These are phyloP conservation scores for Aurelia aurita DNA, from an alignment of 30 jellyfish, hydroid and myxozoan species.

Conservation along the genomic window DNA sequence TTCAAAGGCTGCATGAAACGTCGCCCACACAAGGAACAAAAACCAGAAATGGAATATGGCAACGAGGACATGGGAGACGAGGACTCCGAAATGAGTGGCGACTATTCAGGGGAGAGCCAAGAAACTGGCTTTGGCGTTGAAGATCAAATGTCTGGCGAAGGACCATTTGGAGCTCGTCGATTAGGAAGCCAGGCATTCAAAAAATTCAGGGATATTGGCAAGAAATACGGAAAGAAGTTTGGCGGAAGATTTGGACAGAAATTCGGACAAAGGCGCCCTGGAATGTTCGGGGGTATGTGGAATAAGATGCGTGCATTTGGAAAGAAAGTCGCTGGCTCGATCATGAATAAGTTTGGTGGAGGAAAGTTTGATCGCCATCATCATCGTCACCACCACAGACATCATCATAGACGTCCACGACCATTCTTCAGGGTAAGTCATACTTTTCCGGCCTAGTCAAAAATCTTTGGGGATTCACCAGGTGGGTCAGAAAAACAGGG, in stretches of 20 bases:
- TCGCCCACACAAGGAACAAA: not conserved
- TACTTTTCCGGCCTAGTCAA: not conserved
- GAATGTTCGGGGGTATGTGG: constrained; percentile 1
- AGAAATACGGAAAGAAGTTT: not conserved
- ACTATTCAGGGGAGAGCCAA: constrained; percentile 1
- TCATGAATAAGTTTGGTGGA: not conserved
- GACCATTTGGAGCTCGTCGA: too few species aligned
- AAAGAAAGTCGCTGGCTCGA: not conserved
- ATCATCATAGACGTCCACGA: constrained; percentile 19
- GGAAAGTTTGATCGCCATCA: too few species aligned
- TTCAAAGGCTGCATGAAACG: not conserved
- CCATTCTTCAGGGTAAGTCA: constrained; percentile 4
- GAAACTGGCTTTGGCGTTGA: not conserved
- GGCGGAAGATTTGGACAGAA: not conserved
- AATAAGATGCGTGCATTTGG: not conserved
- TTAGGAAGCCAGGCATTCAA: too few species aligned
- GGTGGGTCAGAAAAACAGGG: too few species aligned
- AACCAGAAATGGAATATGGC: not conserved
- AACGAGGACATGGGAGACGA: not conserved
- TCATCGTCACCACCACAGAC: constrained; percentile 9
- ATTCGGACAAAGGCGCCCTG: not conserved
- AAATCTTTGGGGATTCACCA: too few species aligned
- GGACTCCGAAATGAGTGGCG: not conserved
- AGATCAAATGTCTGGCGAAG: not conserved
- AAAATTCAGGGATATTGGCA: not conserved